Evolutionary conservation across 1,140 invertebrate species (phyloP).

Genomic region (Leptestheria dahalacensis): DNA sequence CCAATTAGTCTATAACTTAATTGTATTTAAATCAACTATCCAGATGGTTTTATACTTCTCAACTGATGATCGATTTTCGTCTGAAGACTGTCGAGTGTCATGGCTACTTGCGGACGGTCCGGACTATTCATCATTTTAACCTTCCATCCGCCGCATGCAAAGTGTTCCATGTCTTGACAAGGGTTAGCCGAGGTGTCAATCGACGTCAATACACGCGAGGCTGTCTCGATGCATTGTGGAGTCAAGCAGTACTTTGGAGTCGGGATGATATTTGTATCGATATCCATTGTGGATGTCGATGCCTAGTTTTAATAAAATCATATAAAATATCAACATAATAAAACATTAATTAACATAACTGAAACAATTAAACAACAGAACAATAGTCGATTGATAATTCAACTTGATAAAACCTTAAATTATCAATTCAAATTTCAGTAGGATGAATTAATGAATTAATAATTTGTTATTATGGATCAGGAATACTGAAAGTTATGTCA

Average conservation of each 20-base stretch:
- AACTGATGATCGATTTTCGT: conserved; percentile 10
- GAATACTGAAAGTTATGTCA: too few relatives aligned
- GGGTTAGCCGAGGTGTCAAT: conserved; percentile 67
- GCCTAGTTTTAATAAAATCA: too few relatives aligned
- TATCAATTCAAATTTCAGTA: too few relatives aligned
- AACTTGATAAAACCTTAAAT: too few relatives aligned
- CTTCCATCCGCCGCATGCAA: conserved; percentile 85
- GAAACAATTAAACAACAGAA: too few relatives aligned
- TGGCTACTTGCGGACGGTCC: background rate
- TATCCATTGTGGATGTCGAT: too few relatives aligned
- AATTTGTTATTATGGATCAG: too few relatives aligned
- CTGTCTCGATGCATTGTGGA: conserved; percentile 66
- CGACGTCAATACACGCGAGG: conserved; percentile 65
- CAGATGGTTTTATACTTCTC: background rate
- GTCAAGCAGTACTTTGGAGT: conserved; percentile 47
- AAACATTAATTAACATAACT: too few relatives aligned
- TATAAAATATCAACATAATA: too few relatives aligned
- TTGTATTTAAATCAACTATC: background rate
- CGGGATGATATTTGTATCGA: too few relatives aligned
- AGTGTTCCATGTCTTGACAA: conserved; percentile 89
- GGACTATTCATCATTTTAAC: conserved; percentile 36
- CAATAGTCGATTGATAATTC: too few relatives aligned
- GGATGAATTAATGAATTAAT: too few relatives aligned
- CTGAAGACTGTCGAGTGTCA: conserved; percentile 11
- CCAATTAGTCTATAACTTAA: background rate